phyloP scores from a whole-genome alignment of 2,797 vertebrate species.

The Buceros bicornis region DNA sequence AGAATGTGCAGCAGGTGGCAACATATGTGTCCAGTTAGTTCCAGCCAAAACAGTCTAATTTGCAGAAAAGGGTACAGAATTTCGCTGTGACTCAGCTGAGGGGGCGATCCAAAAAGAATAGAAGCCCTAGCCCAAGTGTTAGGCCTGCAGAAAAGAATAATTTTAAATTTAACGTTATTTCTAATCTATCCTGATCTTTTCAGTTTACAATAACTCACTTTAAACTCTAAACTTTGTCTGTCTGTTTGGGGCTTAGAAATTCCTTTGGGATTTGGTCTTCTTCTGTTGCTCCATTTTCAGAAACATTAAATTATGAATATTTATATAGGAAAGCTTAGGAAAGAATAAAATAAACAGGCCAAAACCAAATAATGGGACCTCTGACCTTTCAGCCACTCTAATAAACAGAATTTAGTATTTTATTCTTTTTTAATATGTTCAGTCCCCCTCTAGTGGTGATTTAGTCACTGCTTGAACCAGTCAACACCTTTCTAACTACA shows the following conservation, averaged over 20 bases:
- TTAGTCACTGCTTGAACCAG: background rate
- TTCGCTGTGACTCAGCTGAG: constrained; percentile 75
- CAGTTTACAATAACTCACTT: background rate
- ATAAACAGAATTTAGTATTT: background rate
- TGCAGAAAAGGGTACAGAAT: constrained; percentile 70
- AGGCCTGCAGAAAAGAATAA: background rate
- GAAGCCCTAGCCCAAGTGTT: constrained; percentile 46
- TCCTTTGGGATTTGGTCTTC: background rate
- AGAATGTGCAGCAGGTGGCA: constrained; percentile 75
- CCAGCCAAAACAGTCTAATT: constrained; percentile 80
- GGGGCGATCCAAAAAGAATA: constrained; percentile 42
- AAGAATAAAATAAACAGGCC: background rate
- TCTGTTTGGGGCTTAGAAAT: background rate
- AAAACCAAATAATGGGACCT: background rate
- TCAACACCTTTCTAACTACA: background rate
- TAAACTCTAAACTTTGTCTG: background rate
- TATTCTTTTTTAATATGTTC: background rate
- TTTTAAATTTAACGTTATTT: constrained; percentile 62
- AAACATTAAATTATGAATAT: background rate
- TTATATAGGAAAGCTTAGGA: background rate
- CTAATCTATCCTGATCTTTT: background rate
- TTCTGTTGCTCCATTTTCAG: background rate
- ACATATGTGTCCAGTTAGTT: constrained; percentile 75
- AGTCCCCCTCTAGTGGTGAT: background rate
- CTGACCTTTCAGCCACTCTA: background rate